Conservation (phyloP, 2,888 invertebrate species). For the Mactromeris polynyma region DNA sequence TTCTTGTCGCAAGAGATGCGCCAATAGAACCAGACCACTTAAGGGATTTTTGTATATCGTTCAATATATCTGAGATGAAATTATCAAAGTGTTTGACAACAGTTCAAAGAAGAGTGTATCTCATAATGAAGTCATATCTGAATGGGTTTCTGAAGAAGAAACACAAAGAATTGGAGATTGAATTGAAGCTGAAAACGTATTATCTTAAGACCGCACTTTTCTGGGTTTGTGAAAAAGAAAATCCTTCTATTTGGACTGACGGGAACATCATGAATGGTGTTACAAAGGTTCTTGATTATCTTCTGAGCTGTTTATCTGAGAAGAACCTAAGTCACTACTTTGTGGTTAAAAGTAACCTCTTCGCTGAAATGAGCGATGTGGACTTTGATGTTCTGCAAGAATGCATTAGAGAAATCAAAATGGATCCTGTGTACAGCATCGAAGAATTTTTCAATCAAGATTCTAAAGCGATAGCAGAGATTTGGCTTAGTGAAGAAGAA, state of each 20-base stretch:
- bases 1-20: conserved; percentile 67
- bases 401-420: conserved; percentile 39
- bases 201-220: conserved; percentile 72
- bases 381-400: conserved; percentile 23
- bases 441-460: conserved; percentile 40
- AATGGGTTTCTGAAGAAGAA: conserved; percentile 49
- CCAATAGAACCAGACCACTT: conserved; percentile 43
- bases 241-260: conserved; percentile 37
- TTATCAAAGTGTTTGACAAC: conserved; percentile 54
- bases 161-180: not conserved
- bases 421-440: conserved; percentile 45
- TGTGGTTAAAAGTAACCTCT: conserved; percentile 44
- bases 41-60: conserved; percentile 71
- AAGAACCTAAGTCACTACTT: conserved; percentile 52
- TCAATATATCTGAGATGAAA: conserved; percentile 66
- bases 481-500: conserved; percentile 40
- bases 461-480: conserved; percentile 3
- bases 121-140: conserved; percentile 66
- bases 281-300: conserved; percentile 34
- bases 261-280: conserved; percentile 35
- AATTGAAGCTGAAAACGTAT: conserved; percentile 43
- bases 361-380: conserved; percentile 35
- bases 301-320: conserved; percentile 9
- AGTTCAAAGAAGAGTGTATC: conserved; percentile 59
- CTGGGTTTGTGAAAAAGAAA: conserved; percentile 58